A percentile compares a stretch with the other conserved stretches of the same genome.
Evolutionary conservation across 2,797 vertebrate genomes (phyloP).

Genomic region (Hylomyscus alleni): DNA sequence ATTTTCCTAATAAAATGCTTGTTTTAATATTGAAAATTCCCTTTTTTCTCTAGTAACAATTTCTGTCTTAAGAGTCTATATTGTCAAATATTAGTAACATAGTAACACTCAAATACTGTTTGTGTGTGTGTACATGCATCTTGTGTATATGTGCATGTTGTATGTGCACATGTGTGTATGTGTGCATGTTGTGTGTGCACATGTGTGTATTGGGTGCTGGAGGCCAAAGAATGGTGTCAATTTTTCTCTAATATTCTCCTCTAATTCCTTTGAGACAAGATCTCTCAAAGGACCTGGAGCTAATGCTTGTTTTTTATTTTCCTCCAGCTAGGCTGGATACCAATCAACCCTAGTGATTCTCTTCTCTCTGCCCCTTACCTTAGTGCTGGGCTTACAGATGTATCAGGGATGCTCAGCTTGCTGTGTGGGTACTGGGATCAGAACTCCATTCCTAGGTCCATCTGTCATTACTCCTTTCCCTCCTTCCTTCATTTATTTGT

Average conservation of each 20-base stretch:
- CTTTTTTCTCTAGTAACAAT: constrained; percentile 9
- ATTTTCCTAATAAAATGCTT: constrained; percentile 23
- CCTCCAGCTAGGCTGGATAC: not conserved
- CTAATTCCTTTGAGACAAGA: not conserved
- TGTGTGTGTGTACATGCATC: not conserved
- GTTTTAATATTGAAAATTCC: constrained; percentile 22
- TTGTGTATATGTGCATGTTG: not conserved
- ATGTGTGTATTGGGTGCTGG: not conserved
- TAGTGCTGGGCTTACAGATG: not conserved
- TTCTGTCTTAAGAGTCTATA: constrained; percentile 28
- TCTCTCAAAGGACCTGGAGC: not conserved
- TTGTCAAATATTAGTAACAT: constrained; percentile 15
- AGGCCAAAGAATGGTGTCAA: not conserved
- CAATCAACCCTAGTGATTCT: not conserved
- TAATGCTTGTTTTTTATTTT: not conserved
- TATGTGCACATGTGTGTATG: not conserved
- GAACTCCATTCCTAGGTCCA: not conserved
- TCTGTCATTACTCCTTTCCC: too few relatives aligned
- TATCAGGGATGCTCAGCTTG: not conserved
- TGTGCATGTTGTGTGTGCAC: not conserved
- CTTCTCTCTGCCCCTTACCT: not conserved
- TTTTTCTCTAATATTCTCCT: not conserved
- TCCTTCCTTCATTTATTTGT: not conserved
- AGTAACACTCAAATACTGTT: not conserved
- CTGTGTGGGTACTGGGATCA: not conserved